These are phyloP conservation scores for Tupaia chinensis DNA, from an alignment of 2,113 vertebrate genomes.

Conservation along the genomic window DNA sequence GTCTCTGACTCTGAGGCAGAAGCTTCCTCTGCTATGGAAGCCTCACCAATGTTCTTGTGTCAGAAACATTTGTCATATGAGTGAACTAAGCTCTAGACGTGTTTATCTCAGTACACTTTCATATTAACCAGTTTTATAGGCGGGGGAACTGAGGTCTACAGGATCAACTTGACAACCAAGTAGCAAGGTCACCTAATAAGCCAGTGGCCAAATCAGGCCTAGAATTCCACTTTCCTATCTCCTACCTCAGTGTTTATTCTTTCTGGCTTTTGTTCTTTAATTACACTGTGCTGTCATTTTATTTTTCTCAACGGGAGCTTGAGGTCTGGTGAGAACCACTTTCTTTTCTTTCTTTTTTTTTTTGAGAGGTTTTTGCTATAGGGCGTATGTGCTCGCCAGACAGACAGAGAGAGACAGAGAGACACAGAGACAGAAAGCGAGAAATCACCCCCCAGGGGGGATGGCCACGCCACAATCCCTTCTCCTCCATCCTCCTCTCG, in stretches of 20 bases:
- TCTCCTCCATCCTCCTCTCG: too few relatives aligned
- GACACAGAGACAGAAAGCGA: too few relatives aligned
- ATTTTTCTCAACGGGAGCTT: background rate
- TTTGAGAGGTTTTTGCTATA: too few relatives aligned
- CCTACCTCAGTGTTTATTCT: background rate
- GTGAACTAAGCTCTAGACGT: background rate
- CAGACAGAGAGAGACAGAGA: too few relatives aligned
- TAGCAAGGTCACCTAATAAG: background rate
- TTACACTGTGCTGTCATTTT: background rate
- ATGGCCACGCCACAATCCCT: too few relatives aligned
- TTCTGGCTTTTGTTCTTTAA: background rate
- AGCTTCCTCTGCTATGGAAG: background rate
- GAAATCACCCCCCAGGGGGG: too few relatives aligned
- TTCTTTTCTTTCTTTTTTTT: background rate
- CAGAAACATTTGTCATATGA: background rate
- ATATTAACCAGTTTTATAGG: background rate
- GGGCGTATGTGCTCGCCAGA: too few relatives aligned
- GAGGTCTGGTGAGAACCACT: background rate
- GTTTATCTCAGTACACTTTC: background rate
- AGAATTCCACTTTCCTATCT: too few relatives aligned
- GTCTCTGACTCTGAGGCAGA: background rate
- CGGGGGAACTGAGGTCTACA: background rate
- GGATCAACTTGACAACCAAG: background rate
- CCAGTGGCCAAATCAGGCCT: rapidly evolving
- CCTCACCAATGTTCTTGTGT: background rate